phyloP scores from a whole-genome alignment of 2,888 invertebrate genomes.

The Hemistola chrysoprasaria region DNA sequence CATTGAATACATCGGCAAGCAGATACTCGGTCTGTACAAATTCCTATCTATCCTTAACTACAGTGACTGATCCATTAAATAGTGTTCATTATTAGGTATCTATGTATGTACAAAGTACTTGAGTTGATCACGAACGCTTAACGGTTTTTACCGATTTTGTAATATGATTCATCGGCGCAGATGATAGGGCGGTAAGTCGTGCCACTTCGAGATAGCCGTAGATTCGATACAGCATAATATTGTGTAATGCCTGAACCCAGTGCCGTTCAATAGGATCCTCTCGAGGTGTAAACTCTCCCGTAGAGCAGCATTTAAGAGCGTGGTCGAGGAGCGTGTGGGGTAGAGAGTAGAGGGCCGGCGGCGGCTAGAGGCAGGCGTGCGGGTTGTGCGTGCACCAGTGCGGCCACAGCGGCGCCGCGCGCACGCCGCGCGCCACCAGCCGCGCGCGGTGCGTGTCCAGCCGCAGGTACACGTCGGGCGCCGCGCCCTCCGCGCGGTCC shows the following conservation, averaged over 20 bases:
- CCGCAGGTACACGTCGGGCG: slow-evolving; percentile 85
- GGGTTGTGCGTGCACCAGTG: slow-evolving; percentile 90
- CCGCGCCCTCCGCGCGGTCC: slow-evolving; percentile 78
- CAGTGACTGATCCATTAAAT: slow-evolving; percentile 20
- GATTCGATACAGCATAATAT: no score
- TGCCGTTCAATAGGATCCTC: no score
- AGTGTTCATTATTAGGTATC: no score
- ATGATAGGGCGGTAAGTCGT: no score
- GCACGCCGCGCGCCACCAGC: slow-evolving; percentile 83
- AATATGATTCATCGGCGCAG: no score
- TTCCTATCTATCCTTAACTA: slow-evolving; percentile 43
- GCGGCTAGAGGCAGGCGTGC: slow-evolving; percentile 84
- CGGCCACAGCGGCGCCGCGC: slow-evolving; percentile 88
- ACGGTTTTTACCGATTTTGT: neutral
- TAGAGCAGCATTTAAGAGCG: no score
- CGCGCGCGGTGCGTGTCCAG: slow-evolving; percentile 86
- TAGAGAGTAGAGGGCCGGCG: neutral
- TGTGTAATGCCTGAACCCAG: no score
- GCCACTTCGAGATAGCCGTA: no score
- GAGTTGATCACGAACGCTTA: neutral
- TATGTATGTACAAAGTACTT: slow-evolving; percentile 39
- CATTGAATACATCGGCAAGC: slow-evolving; percentile 35
- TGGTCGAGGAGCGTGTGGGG: no score
- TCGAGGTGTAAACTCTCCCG: no score
- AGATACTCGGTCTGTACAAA: slow-evolving; percentile 40